A percentile compares a stretch with the other conserved stretches of the same genome.
Evolutionary conservation across 2,113 vertebrate species (phyloP).

Genomic region (Galemys pyrenaicus): DNA sequence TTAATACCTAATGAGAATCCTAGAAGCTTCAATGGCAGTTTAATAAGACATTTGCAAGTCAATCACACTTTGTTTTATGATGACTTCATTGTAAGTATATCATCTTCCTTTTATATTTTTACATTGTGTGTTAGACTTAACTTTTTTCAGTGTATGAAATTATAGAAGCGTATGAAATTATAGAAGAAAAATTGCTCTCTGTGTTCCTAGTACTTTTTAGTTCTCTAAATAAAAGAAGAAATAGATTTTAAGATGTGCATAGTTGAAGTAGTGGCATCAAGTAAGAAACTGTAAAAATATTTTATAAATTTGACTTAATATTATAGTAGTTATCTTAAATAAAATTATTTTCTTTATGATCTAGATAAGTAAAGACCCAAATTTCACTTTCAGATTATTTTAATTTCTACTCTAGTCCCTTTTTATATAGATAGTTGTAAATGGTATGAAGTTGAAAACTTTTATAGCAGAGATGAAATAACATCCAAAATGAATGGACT

Average conservation of each 20-base stretch:
- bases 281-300: background rate
- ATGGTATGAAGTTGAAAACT: background rate
- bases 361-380: background rate
- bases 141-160: conserved; percentile 31
- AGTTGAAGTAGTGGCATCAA: background rate
- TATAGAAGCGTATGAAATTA: conserved; percentile 1
- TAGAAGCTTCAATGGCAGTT: conserved; percentile 76
- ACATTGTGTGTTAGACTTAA: conserved; percentile 48
- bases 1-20: conserved; percentile 75
- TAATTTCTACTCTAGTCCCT: background rate
- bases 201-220: too few species aligned
- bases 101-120: conserved; percentile 43
- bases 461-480: background rate
- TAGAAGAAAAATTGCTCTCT: background rate
- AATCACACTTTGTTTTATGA: conserved; percentile 77
- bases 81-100: conserved; percentile 81
- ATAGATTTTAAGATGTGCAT: too few species aligned
- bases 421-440: background rate
- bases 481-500: background rate
- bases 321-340: background rate
- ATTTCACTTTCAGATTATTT: conserved; percentile 34
- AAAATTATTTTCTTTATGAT: conserved; percentile 23
- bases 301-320: conserved; percentile 13
- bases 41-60: conserved; percentile 81
- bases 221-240: too few species aligned